Conservation (phyloP, 2,113 vertebrate species). For the Coregonus clupeaformis region DNA sequence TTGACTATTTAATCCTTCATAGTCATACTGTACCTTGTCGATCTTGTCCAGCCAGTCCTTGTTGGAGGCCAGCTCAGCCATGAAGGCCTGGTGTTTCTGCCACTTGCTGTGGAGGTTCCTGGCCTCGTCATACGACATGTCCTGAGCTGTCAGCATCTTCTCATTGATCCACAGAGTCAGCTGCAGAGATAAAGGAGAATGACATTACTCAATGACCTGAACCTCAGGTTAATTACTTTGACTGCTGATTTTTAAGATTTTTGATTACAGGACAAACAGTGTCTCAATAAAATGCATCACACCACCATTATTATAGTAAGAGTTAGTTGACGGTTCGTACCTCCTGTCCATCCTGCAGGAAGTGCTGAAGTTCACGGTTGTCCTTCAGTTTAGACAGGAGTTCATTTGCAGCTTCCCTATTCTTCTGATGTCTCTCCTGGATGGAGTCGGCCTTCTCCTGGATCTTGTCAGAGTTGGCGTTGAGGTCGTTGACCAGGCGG, state of each 20-base stretch:
- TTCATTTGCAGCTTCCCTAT: slow-evolving; percentile 82
- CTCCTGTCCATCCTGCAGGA: slow-evolving; percentile 94
- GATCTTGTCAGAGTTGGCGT: slow-evolving; percentile 86
- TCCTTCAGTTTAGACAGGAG: slow-evolving; percentile 85
- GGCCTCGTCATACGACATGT: slow-evolving; percentile 92
- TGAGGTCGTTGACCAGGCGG: slow-evolving; percentile 81
- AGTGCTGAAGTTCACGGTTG: slow-evolving; percentile 90
- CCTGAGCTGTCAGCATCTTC: slow-evolving; percentile 92
- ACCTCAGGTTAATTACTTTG: background rate
- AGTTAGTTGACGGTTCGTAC: slow-evolving; percentile 52
- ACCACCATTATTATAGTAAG: background rate
- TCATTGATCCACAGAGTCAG: slow-evolving; percentile 92
- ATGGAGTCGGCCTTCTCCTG: slow-evolving; percentile 90
- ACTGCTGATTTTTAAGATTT: background rate
- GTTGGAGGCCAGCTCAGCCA: slow-evolving; percentile 90
- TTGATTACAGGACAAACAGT: background rate
- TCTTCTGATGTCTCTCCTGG: slow-evolving; percentile 86
- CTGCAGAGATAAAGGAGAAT: slow-evolving; percentile 52
- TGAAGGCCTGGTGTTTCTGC: slow-evolving; percentile 96
- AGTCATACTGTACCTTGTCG: slow-evolving; percentile 73
- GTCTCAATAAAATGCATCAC: background rate
- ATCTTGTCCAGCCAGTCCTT: slow-evolving; percentile 95
- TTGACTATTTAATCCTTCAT: background rate
- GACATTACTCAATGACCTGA: background rate
- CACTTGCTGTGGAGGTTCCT: slow-evolving; percentile 93